Conservation (phyloP, 37 sponge, comb jelly and placozoan species). For the Theonella swinhoei region DNA sequence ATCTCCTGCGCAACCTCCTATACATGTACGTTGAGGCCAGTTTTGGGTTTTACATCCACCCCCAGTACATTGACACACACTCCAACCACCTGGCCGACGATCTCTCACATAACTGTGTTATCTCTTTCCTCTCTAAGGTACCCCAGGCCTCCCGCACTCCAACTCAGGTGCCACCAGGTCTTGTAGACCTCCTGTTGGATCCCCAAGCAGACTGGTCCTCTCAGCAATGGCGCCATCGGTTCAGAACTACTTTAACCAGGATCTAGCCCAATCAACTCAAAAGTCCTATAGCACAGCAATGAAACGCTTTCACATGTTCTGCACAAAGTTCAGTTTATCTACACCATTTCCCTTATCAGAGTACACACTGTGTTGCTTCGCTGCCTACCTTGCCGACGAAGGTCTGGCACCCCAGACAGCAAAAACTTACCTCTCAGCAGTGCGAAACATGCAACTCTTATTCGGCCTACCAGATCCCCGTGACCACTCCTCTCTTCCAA, state of each 20-base stretch:
- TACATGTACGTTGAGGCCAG: background rate
- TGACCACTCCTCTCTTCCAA: slow-evolving; percentile 12
- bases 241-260: slow-evolving; percentile 4
- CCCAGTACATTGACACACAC: slow-evolving; percentile 1
- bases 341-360: no score
- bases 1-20: no score
- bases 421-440: slow-evolving; percentile 1
- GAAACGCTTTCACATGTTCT: slow-evolving; percentile 5
- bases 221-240: background rate
- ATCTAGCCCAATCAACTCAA: background rate
- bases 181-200: background rate
- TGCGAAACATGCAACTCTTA: background rate
- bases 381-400: no score
- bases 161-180: background rate
- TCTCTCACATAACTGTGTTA: slow-evolving; percentile 6
- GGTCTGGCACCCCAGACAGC: background rate
- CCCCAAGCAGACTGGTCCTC: slow-evolving; percentile 7
- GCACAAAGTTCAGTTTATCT: background rate
- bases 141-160: background rate
- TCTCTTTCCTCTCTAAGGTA: slow-evolving; percentile 14
- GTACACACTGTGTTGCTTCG: no score
- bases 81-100: slow-evolving; percentile 11
- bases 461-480: slow-evolving; percentile 17
- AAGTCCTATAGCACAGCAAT: background rate
- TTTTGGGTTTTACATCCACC: background rate